Base-by-base conservation (phyloP, 1,140 invertebrate species). In the Temnothorax longispinosus region DNA sequence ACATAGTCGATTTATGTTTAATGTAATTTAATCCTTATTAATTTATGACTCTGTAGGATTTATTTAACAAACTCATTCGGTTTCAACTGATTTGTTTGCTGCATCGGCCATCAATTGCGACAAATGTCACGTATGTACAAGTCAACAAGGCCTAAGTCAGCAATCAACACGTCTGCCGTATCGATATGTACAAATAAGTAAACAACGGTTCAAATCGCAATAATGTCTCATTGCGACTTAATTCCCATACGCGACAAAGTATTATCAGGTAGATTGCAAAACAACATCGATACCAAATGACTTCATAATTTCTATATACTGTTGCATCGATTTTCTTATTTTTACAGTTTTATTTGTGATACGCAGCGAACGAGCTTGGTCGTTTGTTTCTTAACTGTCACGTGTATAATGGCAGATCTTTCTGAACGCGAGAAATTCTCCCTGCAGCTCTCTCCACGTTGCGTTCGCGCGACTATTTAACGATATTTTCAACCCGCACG, bases 381-480 rank as follows among this genome's bases (percentile, higher is more conserved):
- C 27, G 27, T 27, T 50, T 50, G 11, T 50, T 50, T 50, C 13
- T 50, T 18, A n/a, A 18, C 60, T 72, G 5, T 38, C 5, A 41
- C 21, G 21, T 60, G 18, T 38, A 41, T 27, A 32, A 60, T 2
- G 15, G 13, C 13, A 13, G 13, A 65, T 38, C 0, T 13, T 21
- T 5, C 27, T 1, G 7, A 6, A 2, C 10, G n/a, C 7, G 4
- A 44, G 13, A 56, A 41, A 71, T 32, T 8, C 15, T 38, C 18
- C 11, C 18, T 8, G 1, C 18, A 21, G 15, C n/a, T 1, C 8
- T 11, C 38, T 11, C 7, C 15, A 11, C 10, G 5, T 27, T 15
- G 38, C 35, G 11, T 10, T 15, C 13, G 8, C 3, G 65, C 15
- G 32, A 75, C 75, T 84, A 56, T 84, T 84, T 84, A 50, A 84